Evolutionary conservation across 2,888 invertebrate genomes (phyloP), one percentile per base, ranked within the genome.

Genomic region (Rhagonycha lutea): DNA sequence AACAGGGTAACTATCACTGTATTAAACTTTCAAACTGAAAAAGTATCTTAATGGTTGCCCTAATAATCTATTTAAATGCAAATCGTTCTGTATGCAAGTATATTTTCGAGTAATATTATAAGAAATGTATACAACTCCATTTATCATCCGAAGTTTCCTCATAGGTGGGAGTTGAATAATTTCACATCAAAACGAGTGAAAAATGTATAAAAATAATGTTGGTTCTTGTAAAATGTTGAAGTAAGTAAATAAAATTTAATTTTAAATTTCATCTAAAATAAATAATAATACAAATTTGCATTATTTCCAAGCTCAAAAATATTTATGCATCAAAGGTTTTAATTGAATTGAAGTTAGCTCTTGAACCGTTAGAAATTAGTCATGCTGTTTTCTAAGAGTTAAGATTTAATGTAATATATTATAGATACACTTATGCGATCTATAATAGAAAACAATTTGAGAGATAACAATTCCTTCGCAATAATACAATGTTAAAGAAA

Each of bases 161-260:
- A 65, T 65, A 26, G 23, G 63, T 65, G n/a, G n/a, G 26, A 65
- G n/a, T 65, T 65, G 63, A 65, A 65, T 65, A 65, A 26, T 65
- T 65, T 65, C 63, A 24, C 63, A 65, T 65, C 63, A 65, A 65
- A 65, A 24, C 23, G 63, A 24, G 63, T 65, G 63, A 65, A 65
- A 65, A 65, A 65, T 65, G 24, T 65, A 65, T 12, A 65, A 65
- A 9, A 65, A 65, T 47, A 65, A 26, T 26, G 24, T n/a, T 26
- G 26, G 12, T n/a, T 65, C 26, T 65, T 23, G 26, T 65, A 24
- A 65, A 65, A n/a, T 12, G n/a, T 47, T 24, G 8, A 26, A 26
- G 63, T 65, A n/a, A n/a, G n/a, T 24, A 65, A 26, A 24, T n/a
- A 24, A 23, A 65, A 65, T 65, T 65, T 65, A 24, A 65, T 24